Conservation (phyloP, 2,888 invertebrate genomes). For the Crepidodera aurea region DNA sequence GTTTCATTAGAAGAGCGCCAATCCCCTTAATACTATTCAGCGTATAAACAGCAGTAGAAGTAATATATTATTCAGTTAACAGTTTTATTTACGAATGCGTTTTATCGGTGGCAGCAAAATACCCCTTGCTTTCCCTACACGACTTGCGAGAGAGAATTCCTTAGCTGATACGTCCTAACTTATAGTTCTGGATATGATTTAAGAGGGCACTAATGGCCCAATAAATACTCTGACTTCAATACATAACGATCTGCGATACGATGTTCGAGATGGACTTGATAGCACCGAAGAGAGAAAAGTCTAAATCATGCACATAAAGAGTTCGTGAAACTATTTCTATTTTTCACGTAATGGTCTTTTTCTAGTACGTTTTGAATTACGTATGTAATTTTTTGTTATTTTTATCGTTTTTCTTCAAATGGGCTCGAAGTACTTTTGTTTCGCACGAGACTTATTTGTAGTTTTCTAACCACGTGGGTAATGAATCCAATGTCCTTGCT, state of each 20-base stretch:
- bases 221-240: constrained; percentile 70
- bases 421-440: too few relatives aligned
- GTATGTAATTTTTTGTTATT: too few relatives aligned
- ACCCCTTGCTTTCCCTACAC: constrained; percentile 36
- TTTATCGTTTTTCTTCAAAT: too few relatives aligned
- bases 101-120: constrained; percentile 5
- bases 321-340: not conserved
- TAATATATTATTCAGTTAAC: constrained; percentile 19
- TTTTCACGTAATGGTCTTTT: not conserved
- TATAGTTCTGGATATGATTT: constrained; percentile 67
- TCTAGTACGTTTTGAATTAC: too few relatives aligned
- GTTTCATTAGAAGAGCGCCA: too few relatives aligned
- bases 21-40: constrained; percentile 7
- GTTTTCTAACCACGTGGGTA: too few relatives aligned
- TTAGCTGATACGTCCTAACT: constrained; percentile 60
- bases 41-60: not conserved
- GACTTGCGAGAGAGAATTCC: constrained; percentile 43
- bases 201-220: constrained; percentile 69
- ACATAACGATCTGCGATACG: constrained; percentile 58
- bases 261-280: constrained; percentile 3
- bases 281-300: not conserved
- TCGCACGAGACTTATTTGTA: too few relatives aligned
- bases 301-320: constrained; percentile 2
- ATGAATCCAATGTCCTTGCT: too few relatives aligned
- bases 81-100: constrained; percentile 54